Percentiles rank a stretch among this genome's conserved stretches.
Evolutionary conservation across 2,113 vertebrate genomes (phyloP).

Genomic region (Tauraco erythrolophus): DNA sequence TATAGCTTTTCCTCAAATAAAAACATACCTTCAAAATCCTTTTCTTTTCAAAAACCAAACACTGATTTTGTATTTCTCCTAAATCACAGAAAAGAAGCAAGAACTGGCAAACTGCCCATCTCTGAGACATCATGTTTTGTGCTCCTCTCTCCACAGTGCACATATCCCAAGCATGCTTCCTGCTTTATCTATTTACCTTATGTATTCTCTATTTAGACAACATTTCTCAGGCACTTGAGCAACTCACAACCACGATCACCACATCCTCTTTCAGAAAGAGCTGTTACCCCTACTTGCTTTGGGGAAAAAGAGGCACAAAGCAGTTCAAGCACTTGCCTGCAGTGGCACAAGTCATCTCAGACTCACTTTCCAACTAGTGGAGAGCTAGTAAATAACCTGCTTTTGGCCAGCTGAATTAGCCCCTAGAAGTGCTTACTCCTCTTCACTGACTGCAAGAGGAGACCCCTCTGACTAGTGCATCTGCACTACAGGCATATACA

Average conservation of each 20-base stretch:
- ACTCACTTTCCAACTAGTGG: accelerated
- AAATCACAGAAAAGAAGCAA: background rate
- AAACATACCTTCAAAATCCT: background rate
- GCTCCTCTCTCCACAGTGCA: background rate
- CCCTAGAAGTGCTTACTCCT: background rate
- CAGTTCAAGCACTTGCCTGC: background rate
- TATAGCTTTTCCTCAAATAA: background rate
- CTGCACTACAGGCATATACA: background rate
- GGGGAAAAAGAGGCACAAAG: background rate
- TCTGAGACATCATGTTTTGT: background rate
- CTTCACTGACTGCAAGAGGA: background rate
- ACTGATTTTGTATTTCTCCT: background rate
- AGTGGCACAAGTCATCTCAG: background rate
- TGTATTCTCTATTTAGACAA: background rate
- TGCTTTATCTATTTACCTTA: background rate
- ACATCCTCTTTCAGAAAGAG: background rate
- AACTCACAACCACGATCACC: background rate
- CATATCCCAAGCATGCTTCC: background rate
- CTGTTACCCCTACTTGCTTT: background rate
- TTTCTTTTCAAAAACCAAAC: background rate
- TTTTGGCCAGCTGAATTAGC: background rate
- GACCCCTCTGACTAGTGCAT: too few relatives aligned
- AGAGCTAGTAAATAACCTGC: background rate
- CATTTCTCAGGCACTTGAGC: background rate
- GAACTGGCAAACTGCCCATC: background rate